Percentiles rank a stretch among this genome's conserved stretches.
Conservation (phyloP, 2,113 vertebrate species). For the Pseudopodoces humilis region DNA sequence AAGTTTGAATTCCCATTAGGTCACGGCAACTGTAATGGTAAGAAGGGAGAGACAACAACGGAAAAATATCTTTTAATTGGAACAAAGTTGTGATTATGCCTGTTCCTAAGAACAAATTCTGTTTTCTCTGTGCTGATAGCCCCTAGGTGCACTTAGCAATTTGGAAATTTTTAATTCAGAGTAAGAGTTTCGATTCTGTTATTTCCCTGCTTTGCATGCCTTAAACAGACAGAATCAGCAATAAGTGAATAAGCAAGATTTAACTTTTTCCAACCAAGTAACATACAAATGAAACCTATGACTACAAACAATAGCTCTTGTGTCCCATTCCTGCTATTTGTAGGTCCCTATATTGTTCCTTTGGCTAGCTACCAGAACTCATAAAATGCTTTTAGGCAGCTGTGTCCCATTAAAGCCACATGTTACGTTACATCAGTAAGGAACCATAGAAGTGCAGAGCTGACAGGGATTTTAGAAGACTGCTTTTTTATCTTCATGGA, state of each 20-base stretch:
- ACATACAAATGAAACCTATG: conserved; percentile 38
- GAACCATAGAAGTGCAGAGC: neutral
- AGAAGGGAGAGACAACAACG: neutral
- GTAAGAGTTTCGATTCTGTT: neutral
- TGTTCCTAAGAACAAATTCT: neutral
- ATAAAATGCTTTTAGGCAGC: conserved; percentile 58
- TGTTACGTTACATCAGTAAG: conserved; percentile 42
- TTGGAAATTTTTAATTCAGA: conserved; percentile 1
- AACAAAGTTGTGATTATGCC: neutral
- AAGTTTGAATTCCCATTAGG: neutral
- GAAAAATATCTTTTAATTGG: neutral
- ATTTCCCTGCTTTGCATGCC: neutral
- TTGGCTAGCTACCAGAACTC: conserved; percentile 39
- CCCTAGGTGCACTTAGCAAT: neutral
- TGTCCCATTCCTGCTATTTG: conserved; percentile 20
- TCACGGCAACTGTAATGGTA: neutral
- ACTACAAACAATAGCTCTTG: conserved; percentile 27
- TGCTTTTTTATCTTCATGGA: neutral
- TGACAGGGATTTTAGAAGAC: neutral
- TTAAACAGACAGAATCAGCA: neutral
- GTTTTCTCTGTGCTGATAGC: neutral
- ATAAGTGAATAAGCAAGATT: neutral
- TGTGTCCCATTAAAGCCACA: conserved; percentile 60
- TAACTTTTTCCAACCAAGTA: neutral
- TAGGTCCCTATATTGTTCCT: conserved; percentile 45